These are phyloP conservation scores for Ostrea edulis DNA, from an alignment of 1,140 invertebrate genomes.

Conservation along the genomic window DNA sequence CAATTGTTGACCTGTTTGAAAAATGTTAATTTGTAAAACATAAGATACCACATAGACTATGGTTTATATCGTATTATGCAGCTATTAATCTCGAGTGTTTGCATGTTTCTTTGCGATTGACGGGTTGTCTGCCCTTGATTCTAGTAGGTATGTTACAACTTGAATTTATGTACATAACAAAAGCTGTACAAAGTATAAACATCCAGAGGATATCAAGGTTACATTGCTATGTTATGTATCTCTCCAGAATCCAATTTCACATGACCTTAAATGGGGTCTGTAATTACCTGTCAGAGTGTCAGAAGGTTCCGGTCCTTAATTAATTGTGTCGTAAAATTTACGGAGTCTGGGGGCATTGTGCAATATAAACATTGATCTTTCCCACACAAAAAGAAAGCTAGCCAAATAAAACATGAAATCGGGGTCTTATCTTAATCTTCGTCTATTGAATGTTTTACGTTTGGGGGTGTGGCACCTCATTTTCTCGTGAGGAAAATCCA, in stretches of 20 bases:
- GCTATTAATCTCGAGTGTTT: background rate
- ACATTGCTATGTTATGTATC: background rate
- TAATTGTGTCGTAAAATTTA: constrained; percentile 6
- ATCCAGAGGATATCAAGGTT: background rate
- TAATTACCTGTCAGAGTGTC: constrained; percentile 13
- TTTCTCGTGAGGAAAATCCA: background rate
- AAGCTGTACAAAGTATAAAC: constrained; percentile 7
- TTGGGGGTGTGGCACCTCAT: background rate
- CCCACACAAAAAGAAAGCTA: background rate
- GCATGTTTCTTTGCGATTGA: background rate
- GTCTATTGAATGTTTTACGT: constrained; percentile 5
- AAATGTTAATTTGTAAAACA: too few relatives aligned
- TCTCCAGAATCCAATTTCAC: constrained; percentile 13
- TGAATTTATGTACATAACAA: background rate
- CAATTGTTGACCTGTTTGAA: too few relatives aligned
- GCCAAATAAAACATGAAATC: constrained; percentile 8
- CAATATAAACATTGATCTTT: constrained; percentile 28
- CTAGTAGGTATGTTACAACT: background rate
- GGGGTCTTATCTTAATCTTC: background rate
- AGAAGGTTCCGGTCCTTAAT: background rate
- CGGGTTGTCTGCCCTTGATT: background rate
- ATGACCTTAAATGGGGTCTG: background rate
- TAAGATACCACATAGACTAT: too few relatives aligned
- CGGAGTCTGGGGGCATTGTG: background rate
- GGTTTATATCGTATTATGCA: too few relatives aligned